Conservation (phyloP, 1,140 invertebrate genomes). For the Ceratosolen solmsi region DNA sequence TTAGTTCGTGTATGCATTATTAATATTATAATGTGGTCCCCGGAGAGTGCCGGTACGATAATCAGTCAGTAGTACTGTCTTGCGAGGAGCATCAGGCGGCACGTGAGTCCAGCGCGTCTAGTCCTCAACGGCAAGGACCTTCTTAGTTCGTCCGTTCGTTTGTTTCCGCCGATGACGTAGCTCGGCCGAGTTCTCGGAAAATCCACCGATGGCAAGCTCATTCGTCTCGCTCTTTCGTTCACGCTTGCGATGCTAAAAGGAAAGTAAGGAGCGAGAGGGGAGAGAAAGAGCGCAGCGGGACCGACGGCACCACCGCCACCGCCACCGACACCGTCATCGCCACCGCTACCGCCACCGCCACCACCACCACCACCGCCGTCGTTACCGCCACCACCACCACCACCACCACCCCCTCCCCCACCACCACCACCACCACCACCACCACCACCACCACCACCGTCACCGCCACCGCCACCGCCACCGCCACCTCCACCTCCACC, state of each 20-base stretch:
- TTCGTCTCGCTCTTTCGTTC: not conserved
- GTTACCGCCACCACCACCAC: not conserved
- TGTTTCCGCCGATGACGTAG: not conserved
- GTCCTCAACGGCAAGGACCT: not conserved
- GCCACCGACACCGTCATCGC: conserved; percentile 49
- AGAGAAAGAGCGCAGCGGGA: conserved; percentile 12
- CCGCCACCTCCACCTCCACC: too few relatives aligned
- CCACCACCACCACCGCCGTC: not conserved
- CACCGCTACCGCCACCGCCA: not conserved
- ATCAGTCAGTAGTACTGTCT: conserved; percentile 5
- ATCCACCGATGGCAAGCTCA: not conserved
- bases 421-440: not conserved
- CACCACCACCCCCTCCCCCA: too few relatives aligned
- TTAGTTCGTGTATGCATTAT: too few relatives aligned
- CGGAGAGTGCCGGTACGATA: not conserved
- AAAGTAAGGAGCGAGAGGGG: not conserved
- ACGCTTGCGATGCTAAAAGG: not conserved
- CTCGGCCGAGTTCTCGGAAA: not conserved
- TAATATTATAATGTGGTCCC: too few relatives aligned
- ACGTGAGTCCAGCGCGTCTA: not conserved
- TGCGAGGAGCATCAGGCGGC: not conserved
- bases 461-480: not conserved
- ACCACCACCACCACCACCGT: not conserved
- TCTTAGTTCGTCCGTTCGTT: not conserved
- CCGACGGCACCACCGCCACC: not conserved